Conservation (phyloP, 2,888 invertebrate species). For the Agrilus cyanescens region DNA sequence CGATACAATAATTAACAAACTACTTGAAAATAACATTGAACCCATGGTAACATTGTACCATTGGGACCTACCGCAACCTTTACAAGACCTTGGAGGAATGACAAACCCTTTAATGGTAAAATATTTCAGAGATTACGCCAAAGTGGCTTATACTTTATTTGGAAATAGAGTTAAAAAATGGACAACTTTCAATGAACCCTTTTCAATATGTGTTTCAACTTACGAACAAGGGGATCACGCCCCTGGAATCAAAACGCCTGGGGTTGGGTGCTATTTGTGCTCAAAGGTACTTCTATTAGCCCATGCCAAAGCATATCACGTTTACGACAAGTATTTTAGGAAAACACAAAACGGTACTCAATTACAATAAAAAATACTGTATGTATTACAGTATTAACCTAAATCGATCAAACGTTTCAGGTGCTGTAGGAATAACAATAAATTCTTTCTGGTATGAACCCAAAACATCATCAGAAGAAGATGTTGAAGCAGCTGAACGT, state of each 20-base stretch:
- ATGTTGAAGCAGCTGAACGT: constrained; percentile 41
- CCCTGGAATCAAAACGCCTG: constrained; percentile 39
- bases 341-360: constrained; percentile 22
- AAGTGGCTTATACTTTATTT: constrained; percentile 33
- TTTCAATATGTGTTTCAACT: constrained; percentile 24
- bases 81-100: constrained; percentile 52
- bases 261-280: constrained; percentile 49
- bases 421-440: constrained; percentile 7
- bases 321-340: constrained; percentile 42
- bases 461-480: constrained; percentile 35
- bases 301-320: constrained; percentile 49
- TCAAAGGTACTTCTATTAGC: constrained; percentile 51
- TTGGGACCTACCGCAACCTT: constrained; percentile 49
- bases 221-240: constrained; percentile 33
- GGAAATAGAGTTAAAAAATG: constrained; percentile 35
- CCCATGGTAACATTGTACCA: constrained; percentile 53
- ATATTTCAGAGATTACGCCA: constrained; percentile 49
- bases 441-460: constrained; percentile 18
- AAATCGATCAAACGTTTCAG: constrained; percentile 1
- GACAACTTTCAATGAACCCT: constrained; percentile 45
- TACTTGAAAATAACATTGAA: constrained; percentile 40
- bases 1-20: constrained; percentile 43
- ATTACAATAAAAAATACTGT: too few species aligned
- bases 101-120: constrained; percentile 42
- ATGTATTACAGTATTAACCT: too few species aligned